These are phyloP conservation scores for Spatulosminthurus flaviceps DNA, from an alignment of 2,888 invertebrate genomes.

Conservation along the genomic window DNA sequence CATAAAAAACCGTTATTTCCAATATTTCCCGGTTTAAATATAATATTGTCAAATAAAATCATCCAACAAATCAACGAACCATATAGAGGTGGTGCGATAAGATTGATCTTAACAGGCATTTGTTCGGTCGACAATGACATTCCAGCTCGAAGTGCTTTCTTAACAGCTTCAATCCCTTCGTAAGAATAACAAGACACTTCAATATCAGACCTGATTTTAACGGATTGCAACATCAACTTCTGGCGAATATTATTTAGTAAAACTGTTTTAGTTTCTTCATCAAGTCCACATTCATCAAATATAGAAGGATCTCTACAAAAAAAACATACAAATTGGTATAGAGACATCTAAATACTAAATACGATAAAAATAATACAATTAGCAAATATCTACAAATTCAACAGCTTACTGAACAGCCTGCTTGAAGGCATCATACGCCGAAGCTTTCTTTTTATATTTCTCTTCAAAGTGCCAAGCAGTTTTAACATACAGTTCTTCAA, in stretches of 20 bases:
- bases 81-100: constrained; percentile 98
- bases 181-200: constrained; percentile 96
- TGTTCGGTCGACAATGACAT: constrained; percentile 90
- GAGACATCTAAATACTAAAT: constrained; percentile 6
- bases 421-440: constrained; percentile 98
- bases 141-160: constrained; percentile 88
- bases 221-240: constrained; percentile 96
- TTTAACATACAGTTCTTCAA: constrained; percentile 93
- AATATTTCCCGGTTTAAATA: not conserved
- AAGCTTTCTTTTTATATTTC: constrained; percentile 94
- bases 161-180: constrained; percentile 98
- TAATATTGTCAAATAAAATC: not conserved
- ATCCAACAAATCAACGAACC: constrained; percentile 68
- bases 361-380: constrained; percentile 29
- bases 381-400: no score
- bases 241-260: constrained; percentile 93
- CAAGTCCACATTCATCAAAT: constrained; percentile 93
- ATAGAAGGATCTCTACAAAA: constrained; percentile 86
- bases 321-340: not conserved
- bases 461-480: constrained; percentile 99
- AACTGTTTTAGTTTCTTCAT: constrained; percentile 89
- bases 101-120: constrained; percentile 96
- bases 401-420: constrained; percentile 88
- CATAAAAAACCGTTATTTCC: constrained; percentile 41
- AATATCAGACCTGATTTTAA: constrained; percentile 91